phyloP scores from a whole-genome alignment of 2,888 invertebrate species.

The Bruchidius siliquastri region DNA sequence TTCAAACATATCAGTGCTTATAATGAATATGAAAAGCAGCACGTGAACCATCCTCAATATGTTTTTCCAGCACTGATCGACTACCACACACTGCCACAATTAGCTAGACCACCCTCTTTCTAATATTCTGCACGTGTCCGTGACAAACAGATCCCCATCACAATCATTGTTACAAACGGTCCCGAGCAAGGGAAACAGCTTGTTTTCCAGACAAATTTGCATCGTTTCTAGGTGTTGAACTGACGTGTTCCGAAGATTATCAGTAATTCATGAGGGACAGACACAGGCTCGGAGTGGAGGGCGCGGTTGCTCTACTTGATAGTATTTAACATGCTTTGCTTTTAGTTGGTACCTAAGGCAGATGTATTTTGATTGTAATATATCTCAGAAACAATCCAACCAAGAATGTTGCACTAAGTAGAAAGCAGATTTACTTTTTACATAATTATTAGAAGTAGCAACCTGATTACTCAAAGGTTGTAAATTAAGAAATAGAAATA shows the following conservation, averaged over 20 bases:
- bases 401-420: too few relatives aligned
- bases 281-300: not conserved
- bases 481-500: too few relatives aligned
- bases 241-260: not conserved
- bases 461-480: too few relatives aligned
- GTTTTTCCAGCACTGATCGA: not conserved
- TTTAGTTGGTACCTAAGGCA: too few relatives aligned
- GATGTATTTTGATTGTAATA: too few relatives aligned
- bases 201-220: not conserved
- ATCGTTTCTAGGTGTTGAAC: not conserved
- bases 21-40: too few relatives aligned
- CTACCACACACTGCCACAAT: not conserved
- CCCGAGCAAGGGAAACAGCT: not conserved
- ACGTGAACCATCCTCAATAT: too few relatives aligned
- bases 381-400: too few relatives aligned
- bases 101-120: not conserved
- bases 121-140: not conserved
- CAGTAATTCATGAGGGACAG: not conserved
- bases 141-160: not conserved
- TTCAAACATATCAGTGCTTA: too few relatives aligned
- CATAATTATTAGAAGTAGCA: too few relatives aligned
- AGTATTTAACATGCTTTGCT: too few relatives aligned
- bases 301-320: not conserved
- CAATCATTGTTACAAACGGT: not conserved
- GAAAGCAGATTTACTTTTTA: too few relatives aligned